These are phyloP conservation scores for Miichthys miiuy DNA, from an alignment of 2,797 vertebrate genomes.

Conservation along the genomic window DNA sequence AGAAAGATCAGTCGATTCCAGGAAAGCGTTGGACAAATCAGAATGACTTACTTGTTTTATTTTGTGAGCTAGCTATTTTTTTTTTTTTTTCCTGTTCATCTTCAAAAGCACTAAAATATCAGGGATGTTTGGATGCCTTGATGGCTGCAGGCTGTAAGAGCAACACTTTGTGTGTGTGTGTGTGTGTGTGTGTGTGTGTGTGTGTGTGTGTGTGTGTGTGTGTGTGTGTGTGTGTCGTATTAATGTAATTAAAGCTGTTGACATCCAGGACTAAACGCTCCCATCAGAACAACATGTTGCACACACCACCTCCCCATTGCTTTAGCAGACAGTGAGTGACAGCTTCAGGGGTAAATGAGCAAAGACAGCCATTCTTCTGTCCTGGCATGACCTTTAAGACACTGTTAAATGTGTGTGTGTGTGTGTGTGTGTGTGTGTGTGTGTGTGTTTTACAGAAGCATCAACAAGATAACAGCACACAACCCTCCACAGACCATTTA, in stretches of 20 bases:
- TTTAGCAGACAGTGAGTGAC: conserved; percentile 26
- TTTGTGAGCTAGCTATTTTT: background rate
- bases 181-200: background rate
- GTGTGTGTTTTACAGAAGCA: conserved; percentile 6
- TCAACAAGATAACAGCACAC: conserved; percentile 28
- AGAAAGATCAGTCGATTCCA: conserved; percentile 33
- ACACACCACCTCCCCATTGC: background rate
- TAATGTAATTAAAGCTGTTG: conserved; percentile 17
- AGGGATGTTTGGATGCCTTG: background rate
- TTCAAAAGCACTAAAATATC: conserved; percentile 8
- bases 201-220: too few species aligned
- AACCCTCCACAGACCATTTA: conserved; percentile 35
- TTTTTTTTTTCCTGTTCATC: conserved; percentile 2
- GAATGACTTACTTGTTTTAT: conserved; percentile 15
- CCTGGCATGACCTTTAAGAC: conserved; percentile 34
- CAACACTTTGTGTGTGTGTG: background rate
- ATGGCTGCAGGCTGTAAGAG: background rate
- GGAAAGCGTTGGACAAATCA: conserved; percentile 32
- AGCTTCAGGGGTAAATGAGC: conserved; percentile 39
- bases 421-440: background rate
- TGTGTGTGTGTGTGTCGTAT: background rate
- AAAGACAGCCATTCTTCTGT: conserved; percentile 31
- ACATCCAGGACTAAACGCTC: conserved; percentile 14
- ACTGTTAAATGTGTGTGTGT: conserved; percentile 13
- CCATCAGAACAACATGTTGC: background rate